These are phyloP conservation scores for Thymelicus acteon DNA, from an alignment of 2,888 invertebrate genomes.

Conservation along the genomic window DNA sequence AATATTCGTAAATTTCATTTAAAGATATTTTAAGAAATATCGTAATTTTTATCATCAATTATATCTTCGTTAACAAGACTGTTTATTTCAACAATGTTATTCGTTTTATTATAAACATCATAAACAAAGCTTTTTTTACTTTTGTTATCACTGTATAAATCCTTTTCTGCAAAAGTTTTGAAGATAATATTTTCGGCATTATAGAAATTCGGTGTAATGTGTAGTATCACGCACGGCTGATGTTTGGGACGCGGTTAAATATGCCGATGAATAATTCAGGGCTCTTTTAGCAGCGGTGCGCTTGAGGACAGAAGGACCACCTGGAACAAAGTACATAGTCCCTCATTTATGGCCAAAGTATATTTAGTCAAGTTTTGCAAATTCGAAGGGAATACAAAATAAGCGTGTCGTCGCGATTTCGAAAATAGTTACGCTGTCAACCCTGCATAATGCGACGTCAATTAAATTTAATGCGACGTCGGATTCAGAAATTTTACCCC, in stretches of 20 bases:
- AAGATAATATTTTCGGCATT: conserved; percentile 54
- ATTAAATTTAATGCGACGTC: conserved; percentile 29
- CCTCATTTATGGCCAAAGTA: conserved; percentile 69
- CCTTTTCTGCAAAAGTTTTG: conserved; percentile 39
- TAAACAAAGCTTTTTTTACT: neutral
- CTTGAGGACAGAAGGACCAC: conserved; percentile 65
- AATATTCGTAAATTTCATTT: neutral
- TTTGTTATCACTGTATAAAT: conserved; percentile 8
- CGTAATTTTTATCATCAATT: too few relatives aligned
- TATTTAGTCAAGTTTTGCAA: conserved; percentile 58
- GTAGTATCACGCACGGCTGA: conserved; percentile 53
- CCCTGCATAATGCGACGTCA: conserved; percentile 44
- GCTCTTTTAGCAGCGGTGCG: conserved; percentile 71
- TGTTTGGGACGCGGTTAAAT: conserved; percentile 70
- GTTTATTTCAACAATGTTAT: neutral
- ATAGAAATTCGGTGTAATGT: conserved; percentile 51
- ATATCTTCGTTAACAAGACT: too few relatives aligned
- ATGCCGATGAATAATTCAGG: conserved; percentile 80
- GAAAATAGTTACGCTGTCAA: conserved; percentile 31
- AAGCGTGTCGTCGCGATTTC: conserved; percentile 36
- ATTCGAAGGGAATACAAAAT: conserved; percentile 57
- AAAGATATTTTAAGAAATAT: neutral
- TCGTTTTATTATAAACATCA: neutral
- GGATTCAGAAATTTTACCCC: conserved; percentile 18
- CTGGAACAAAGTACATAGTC: conserved; percentile 79